Evolutionary conservation across 2,113 vertebrate species (phyloP).

Genomic region (Puntigrus tetrazona): DNA sequence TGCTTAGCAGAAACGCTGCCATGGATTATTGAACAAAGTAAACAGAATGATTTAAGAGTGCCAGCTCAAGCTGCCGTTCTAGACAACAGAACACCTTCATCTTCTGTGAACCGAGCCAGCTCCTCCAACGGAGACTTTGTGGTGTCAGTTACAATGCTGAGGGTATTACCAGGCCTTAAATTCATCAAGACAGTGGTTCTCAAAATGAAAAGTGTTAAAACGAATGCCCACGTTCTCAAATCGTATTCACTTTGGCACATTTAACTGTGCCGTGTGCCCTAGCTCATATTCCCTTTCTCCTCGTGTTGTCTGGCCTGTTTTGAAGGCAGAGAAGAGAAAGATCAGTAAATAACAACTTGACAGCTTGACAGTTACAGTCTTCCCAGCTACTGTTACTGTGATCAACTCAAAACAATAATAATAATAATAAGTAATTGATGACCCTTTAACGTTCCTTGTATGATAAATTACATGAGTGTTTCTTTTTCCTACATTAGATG

Average conservation of each 20-base stretch:
- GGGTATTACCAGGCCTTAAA: background rate
- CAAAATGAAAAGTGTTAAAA: background rate
- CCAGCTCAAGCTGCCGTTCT: background rate
- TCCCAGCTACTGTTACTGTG: no score
- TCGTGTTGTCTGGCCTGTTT: background rate
- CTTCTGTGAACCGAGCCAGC: background rate
- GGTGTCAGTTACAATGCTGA: background rate
- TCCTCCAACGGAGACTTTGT: background rate
- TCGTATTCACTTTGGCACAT: background rate
- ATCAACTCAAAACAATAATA: no score
- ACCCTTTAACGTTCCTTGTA: no score
- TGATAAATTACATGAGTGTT: background rate
- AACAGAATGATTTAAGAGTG: background rate
- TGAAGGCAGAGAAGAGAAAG: background rate
- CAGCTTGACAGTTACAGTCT: background rate
- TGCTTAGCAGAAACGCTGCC: background rate
- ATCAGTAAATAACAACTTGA: background rate
- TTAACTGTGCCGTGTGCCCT: background rate
- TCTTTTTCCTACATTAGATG: background rate
- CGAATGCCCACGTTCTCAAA: background rate
- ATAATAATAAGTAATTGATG: background rate
- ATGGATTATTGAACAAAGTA: conserved; percentile 30
- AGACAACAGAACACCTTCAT: background rate
- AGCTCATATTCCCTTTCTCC: background rate
- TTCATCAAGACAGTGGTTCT: background rate